Percentiles rank a stretch among this genome's conserved stretches.
These are phyloP conservation scores for Vulpes vulpes DNA, from an alignment of 2,113 vertebrate species.

Conservation along the genomic window DNA sequence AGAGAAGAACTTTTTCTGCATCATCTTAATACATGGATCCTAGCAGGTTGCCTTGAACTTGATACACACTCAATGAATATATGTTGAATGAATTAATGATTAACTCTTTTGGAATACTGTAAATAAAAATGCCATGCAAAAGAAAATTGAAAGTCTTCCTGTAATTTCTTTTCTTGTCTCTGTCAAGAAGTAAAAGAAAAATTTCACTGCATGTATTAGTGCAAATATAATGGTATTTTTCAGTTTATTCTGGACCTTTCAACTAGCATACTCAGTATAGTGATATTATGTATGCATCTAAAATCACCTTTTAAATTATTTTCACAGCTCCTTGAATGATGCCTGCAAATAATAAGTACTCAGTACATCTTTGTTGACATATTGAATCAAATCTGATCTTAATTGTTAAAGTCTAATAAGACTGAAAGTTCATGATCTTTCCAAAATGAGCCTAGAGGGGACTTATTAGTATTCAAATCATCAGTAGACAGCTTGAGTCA, in stretches of 20 bases:
- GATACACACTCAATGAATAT: neutral
- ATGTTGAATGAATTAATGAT: neutral
- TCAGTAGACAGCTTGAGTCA: slow-evolving; percentile 48
- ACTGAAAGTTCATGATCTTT: neutral
- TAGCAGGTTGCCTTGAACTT: neutral
- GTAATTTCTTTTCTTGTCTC: neutral
- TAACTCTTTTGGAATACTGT: neutral
- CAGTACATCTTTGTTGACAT: slow-evolving; percentile 40
- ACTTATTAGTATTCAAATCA: slow-evolving; percentile 51
- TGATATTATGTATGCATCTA: neutral
- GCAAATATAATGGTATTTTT: neutral
- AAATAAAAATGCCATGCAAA: neutral
- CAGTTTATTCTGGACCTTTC: neutral
- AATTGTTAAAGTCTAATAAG: neutral
- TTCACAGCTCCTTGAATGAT: neutral
- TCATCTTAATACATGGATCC: neutral
- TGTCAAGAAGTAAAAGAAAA: neutral
- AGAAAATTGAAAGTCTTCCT: neutral
- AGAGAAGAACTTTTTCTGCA: neutral
- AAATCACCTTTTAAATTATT: slow-evolving; percentile 41
- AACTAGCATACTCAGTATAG: neutral
- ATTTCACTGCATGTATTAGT: neutral
- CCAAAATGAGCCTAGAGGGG: neutral
- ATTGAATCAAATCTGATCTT: slow-evolving; percentile 60
- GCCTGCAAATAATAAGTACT: neutral